Percentiles rank a stretch among this genome's conserved stretches.
Conservation (phyloP, 2,888 invertebrate species). For the Hypomecis atomaria region DNA sequence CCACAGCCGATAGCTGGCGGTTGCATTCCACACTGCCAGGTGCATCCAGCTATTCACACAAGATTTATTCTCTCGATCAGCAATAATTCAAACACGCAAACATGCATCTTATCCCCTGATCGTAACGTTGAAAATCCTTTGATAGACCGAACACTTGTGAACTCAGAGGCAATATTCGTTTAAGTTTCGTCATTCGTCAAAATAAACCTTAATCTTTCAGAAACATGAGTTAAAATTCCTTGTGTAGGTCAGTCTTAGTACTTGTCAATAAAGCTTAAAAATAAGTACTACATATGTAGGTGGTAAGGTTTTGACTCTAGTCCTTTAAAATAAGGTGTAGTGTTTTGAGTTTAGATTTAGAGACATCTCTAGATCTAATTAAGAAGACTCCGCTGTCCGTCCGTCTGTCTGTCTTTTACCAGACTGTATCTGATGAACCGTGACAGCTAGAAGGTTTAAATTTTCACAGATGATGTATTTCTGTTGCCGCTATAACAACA, state of each 20-base stretch:
- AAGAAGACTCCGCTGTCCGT: too few species aligned
- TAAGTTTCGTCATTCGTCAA: conserved; percentile 3
- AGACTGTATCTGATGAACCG: too few species aligned
- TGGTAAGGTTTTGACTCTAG: conserved; percentile 1
- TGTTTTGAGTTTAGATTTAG: too few species aligned
- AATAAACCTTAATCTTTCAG: not conserved
- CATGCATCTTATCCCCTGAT: not conserved
- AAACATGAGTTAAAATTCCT: not conserved
- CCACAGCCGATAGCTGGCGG: conserved; percentile 44
- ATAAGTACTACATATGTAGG: too few species aligned
- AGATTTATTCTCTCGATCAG: conserved; percentile 51
- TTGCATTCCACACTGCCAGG: conserved; percentile 72
- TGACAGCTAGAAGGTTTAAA: too few species aligned
- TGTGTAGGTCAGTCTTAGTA: not conserved
- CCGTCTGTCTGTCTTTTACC: too few species aligned
- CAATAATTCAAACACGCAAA: conserved; percentile 22
- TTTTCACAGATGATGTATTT: too few species aligned
- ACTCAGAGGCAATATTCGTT: not conserved
- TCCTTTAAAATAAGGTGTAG: not conserved
- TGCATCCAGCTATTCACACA: conserved; percentile 60
- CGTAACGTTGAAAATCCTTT: conserved; percentile 19
- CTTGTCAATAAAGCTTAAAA: too few species aligned
- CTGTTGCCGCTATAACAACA: too few species aligned
- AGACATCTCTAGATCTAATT: too few species aligned
- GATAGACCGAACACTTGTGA: not conserved